Base-by-base conservation (phyloP, 2,797 vertebrate genomes). In the Falco cherrug region DNA sequence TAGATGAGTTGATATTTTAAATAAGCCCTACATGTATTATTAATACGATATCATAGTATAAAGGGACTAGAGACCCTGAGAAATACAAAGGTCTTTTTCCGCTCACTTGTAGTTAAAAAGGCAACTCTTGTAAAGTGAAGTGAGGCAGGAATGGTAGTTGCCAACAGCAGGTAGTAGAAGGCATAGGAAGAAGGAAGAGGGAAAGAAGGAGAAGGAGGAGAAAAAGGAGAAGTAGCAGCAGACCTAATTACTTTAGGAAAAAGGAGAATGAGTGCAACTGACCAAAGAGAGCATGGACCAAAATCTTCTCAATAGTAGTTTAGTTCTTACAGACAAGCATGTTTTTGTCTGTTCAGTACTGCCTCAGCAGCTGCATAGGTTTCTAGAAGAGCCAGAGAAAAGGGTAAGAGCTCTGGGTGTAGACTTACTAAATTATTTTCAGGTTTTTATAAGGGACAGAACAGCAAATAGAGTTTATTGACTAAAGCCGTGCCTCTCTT, bases 11-110 rank as follows among this genome's bases (percentile, higher is more conserved):
- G 86, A 81, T 97, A 93, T 92, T 95, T 95, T 95, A 96, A 92
- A 95, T 87, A 96, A 95, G 33, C 31, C 15, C 59, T 80, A 47
- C 81, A 95, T 96, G 90, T 94, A 92, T 96, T 97, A 97, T 96
- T 96, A 97, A 96, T 89, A 84, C 47, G 28, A 87, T 71, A 88
- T 47, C 28, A 53, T 84, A 57, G 82, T 95, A 78, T 37, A 93
- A 96, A 75, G 43, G 64, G 20, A 95, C 50, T 5, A 13, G 4
- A 64, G 48, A 26, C 19, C 25, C 59, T 59, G 47, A 82, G 60
- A 95, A 89, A 71, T 57, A 63, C 12, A 68, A 37, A 50, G 71
- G 33, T 28, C 71, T 70, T 91, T 82, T 80, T 61, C 51, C 21
- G 8, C 61, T 90, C 37, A 37, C 57, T 84, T 39, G 20, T 35